phyloP scores from a whole-genome alignment of 2,113 vertebrate species.

The Sinocyclocheilus rhinocerous region DNA sequence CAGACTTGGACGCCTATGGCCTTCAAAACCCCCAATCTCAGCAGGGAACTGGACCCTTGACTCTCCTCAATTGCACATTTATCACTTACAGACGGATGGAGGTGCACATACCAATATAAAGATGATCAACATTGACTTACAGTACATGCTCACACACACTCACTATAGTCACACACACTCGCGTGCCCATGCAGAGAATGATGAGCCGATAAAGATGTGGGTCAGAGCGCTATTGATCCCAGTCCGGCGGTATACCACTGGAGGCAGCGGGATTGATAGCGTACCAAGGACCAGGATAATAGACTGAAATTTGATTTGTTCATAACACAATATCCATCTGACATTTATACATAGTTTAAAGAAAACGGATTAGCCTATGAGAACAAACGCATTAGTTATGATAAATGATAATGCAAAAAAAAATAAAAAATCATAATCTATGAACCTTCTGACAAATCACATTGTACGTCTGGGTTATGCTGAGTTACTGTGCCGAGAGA shows the following conservation, averaged over 20 bases:
- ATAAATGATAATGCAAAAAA: slow-evolving; percentile 14
- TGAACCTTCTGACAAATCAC: slow-evolving; percentile 5
- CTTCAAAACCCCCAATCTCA: slow-evolving; percentile 19
- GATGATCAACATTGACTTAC: neutral
- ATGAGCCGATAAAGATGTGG: slow-evolving; percentile 22
- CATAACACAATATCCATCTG: slow-evolving; percentile 47
- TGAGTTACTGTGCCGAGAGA: neutral
- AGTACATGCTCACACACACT: slow-evolving; percentile 26
- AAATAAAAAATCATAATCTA: slow-evolving; percentile 26
- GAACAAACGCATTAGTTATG: slow-evolving; percentile 28
- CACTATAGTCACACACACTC: neutral
- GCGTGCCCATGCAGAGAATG: neutral
- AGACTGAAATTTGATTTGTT: slow-evolving; percentile 27
- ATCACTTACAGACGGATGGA: neutral
- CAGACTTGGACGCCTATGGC: neutral
- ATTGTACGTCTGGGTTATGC: neutral
- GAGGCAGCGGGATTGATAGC: slow-evolving; percentile 36
- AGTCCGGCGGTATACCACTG: neutral
- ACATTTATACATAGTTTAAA: slow-evolving; percentile 44
- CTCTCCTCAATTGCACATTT: slow-evolving; percentile 30
- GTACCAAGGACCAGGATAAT: neutral
- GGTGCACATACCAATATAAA: neutral
- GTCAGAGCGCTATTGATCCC: slow-evolving; percentile 20
- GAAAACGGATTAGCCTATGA: slow-evolving; percentile 32
- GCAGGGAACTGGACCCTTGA: neutral